These are phyloP conservation scores for Protaetia brevitarsis DNA, from an alignment of 1,140 invertebrate species.

Conservation along the genomic window DNA sequence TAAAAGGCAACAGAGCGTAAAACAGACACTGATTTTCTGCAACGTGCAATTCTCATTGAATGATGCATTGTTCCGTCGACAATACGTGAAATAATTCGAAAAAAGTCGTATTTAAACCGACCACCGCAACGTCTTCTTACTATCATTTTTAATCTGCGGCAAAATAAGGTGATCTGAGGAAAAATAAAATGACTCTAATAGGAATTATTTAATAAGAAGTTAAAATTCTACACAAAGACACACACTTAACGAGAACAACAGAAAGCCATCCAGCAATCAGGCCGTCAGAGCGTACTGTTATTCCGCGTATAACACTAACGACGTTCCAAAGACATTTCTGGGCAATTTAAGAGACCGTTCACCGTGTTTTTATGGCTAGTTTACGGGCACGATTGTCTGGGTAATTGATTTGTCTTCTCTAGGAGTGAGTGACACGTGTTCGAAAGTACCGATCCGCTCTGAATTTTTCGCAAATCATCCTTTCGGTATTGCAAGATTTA, in stretches of 20 bases:
- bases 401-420: neutral
- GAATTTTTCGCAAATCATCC: neutral
- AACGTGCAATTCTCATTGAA: neutral
- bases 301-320: neutral
- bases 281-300: neutral
- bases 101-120: too few species aligned
- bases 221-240: too few species aligned
- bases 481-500: too few species aligned
- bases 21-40: neutral
- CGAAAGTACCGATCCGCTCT: neutral
- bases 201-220: too few species aligned
- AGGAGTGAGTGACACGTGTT: neutral
- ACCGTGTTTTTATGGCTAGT: neutral
- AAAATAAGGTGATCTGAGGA: too few species aligned
- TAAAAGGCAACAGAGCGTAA: neutral
- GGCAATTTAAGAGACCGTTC: neutral
- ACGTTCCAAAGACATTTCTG: neutral
- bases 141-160: too few species aligned
- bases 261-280: too few species aligned
- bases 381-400: neutral
- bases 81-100: neutral
- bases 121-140: too few species aligned
- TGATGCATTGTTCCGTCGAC: neutral
- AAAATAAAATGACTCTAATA: too few species aligned
- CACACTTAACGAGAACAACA: too few species aligned